These are phyloP conservation scores for Mimachlamys varia DNA, from an alignment of 2,888 invertebrate genomes.

Conservation along the genomic window DNA sequence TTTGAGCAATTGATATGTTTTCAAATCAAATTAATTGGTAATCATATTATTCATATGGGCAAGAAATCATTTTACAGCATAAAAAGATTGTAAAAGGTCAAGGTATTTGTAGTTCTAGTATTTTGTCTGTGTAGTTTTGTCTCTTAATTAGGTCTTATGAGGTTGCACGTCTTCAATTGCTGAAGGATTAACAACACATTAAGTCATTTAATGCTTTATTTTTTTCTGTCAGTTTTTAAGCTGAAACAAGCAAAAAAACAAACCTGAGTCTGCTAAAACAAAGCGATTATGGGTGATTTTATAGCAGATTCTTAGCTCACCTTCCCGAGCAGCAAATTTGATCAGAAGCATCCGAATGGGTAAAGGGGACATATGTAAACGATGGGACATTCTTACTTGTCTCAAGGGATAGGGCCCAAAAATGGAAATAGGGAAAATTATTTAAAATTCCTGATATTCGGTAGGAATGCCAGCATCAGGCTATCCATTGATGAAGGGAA, in stretches of 20 bases:
- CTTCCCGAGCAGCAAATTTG: no score
- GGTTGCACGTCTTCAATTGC: not conserved
- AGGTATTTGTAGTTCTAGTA: not conserved
- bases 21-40: not conserved
- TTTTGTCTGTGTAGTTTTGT: not conserved
- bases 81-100: not conserved
- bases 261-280: not conserved
- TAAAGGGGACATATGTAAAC: no score
- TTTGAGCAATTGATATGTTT: not conserved
- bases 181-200: not conserved
- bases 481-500: no score
- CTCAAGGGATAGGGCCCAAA: no score
- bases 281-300: not conserved
- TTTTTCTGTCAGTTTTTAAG: not conserved
- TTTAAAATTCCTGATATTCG: no score
- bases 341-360: no score
- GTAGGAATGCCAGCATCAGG: no score
- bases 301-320: no score
- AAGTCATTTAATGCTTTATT: not conserved
- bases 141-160: not conserved
- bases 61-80: not conserved
- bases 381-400: no score
- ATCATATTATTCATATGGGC: conserved; percentile 7
- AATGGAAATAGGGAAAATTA: no score
- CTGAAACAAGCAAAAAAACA: no score